Base-by-base conservation (phyloP, 2,797 vertebrate species). In the Parauchenoglanis punctatus region DNA sequence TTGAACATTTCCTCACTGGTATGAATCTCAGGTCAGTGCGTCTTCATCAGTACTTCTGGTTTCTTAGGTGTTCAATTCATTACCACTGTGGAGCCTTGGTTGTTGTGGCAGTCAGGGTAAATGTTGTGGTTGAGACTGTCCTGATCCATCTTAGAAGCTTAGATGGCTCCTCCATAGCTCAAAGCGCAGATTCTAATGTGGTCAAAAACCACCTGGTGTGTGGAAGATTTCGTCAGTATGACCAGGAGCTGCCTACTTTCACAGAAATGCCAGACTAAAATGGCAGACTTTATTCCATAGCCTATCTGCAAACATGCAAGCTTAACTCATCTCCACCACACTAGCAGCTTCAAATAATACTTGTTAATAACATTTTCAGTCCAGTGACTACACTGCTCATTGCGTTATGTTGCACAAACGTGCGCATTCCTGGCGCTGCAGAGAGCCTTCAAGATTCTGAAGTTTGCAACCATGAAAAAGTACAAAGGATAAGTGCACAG, bases 21-120 rank as follows among this genome's bases (percentile, higher is more conserved):
- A 31, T 59, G 11, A 23, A 70, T 80, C 56, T 70, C n/a, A n/a
- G 52, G 65, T 78, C 83, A 84, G 20, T 81, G 65, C n/a, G 8
- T 56, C 56, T 67, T 40, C 25, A 63, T 85, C 87, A 75, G 81
- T 87, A 70, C 23, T 61, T 88, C 68, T 83, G 63, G 83, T 72
- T 84, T 86, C 87, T 88, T 76, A 44, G 85, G 17, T 83, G 56
- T 65, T 76, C 83, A 82, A 85, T 89, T 88, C 72, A 86, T 90
- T 86, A 87, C 44, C 84, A 40, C 31, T 84, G 85, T 85, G 35
- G 70, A 70, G 82, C 56, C 49, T 70, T 59, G 44, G 86, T 63
- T 73, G 68, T 81, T 73, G 87, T 73, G n/a, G 77, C 28, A 61
- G 13, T 82, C 10, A 49, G 85, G 73, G 75, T 85, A 28, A 90